phyloP scores from a whole-genome alignment of 2,888 invertebrate genomes.

The Palloptera scutellata region DNA sequence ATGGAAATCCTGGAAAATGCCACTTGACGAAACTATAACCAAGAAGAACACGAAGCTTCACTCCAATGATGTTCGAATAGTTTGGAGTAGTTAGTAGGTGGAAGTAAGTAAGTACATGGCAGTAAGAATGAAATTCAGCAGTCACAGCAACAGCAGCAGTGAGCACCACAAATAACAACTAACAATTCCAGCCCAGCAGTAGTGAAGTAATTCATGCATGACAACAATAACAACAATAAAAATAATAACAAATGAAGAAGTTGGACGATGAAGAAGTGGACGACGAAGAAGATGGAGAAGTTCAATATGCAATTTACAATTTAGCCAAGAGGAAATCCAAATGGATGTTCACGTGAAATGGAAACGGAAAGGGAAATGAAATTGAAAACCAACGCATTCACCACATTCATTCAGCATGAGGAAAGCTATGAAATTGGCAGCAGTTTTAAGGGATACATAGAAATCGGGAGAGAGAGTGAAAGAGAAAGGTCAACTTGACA shows the following conservation, averaged over 20 bases:
- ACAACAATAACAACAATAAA: neutral
- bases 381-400: constrained; percentile 18
- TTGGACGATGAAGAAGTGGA: no score
- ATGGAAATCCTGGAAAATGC: constrained; percentile 57
- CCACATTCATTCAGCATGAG: neutral
- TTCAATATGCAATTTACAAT: constrained; percentile 26
- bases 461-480: no score
- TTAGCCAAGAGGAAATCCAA: constrained; percentile 4
- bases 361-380: constrained; percentile 13
- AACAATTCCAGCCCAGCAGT: no score
- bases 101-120: no score
- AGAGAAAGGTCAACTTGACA: no score
- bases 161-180: neutral
- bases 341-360: constrained; percentile 12
- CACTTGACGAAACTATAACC: constrained; percentile 57
- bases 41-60: constrained; percentile 37
- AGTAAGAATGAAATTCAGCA: no score
- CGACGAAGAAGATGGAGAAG: neutral
- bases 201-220: no score
- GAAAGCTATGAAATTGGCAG: no score
- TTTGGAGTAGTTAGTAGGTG: no score
- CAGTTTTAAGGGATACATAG: no score
- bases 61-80: no score
- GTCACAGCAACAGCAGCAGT: neutral
- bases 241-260: neutral